phyloP scores from a whole-genome alignment of 2,113 vertebrate genomes.

The Anser brachyrhynchus region DNA sequence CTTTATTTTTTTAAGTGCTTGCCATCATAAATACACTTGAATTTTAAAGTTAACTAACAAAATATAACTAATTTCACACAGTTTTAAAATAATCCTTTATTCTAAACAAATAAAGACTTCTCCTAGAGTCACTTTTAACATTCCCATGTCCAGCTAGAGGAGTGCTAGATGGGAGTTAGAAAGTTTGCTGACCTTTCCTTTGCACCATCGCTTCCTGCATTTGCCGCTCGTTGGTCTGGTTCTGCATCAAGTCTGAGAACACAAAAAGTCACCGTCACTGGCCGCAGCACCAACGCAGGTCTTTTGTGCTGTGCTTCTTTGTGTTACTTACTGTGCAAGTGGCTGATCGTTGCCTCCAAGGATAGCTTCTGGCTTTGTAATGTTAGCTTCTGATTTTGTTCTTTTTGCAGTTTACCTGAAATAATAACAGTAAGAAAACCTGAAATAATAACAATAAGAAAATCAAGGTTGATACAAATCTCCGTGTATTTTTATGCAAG shows the following conservation, averaged over 20 bases:
- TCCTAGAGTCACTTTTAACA: not conserved
- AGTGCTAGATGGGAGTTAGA: constrained; percentile 30
- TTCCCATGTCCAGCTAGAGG: not conserved
- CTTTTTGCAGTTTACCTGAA: constrained; percentile 72
- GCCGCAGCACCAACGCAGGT: rapidly evolving
- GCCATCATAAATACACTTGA: constrained; percentile 27
- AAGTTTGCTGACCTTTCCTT: constrained; percentile 76
- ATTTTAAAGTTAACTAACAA: not conserved
- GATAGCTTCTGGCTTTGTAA: constrained; percentile 61
- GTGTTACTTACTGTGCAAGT: constrained; percentile 73
- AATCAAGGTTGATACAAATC: not conserved
- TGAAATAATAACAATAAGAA: constrained; percentile 37
- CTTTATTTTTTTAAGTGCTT: constrained; percentile 72
- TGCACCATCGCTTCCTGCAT: constrained; percentile 15
- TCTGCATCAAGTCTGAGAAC: constrained; percentile 69
- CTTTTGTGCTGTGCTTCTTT: rapidly evolving
- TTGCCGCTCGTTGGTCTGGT: constrained; percentile 10
- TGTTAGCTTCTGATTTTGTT: constrained; percentile 63
- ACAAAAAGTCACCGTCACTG: not conserved
- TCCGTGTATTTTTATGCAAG: not conserved
- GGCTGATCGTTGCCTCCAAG: constrained; percentile 59
- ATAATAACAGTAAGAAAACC: not conserved
- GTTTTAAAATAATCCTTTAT: not conserved
- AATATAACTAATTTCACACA: not conserved
- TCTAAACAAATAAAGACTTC: not conserved